Percentiles rank a stretch among this genome's conserved stretches.
phyloP scores from a whole-genome alignment of 2,113 vertebrate species.

The Tringa solitaria region DNA sequence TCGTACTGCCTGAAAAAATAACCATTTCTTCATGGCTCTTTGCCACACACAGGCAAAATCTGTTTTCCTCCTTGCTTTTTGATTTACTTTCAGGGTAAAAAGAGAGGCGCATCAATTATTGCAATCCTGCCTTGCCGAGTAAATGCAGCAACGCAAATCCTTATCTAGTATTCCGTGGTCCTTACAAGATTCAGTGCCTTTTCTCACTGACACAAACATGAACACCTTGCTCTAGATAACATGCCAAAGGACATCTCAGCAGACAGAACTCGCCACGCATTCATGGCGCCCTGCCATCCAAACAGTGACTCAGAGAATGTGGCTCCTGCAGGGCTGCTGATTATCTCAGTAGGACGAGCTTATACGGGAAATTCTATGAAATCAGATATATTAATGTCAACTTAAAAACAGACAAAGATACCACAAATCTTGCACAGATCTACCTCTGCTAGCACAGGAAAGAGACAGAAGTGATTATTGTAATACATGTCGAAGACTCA shows the following conservation, averaged over 20 bases:
- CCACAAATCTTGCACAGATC: slow-evolving; percentile 7
- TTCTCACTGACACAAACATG: background rate
- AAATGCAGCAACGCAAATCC: background rate
- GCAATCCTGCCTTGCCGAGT: background rate
- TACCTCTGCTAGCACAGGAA: background rate
- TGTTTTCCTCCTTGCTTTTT: background rate
- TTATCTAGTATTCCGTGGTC: background rate
- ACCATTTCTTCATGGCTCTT: background rate
- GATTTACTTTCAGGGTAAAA: background rate
- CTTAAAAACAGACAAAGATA: background rate
- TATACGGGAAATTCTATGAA: slow-evolving; percentile 49
- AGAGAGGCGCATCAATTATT: background rate
- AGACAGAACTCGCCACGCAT: background rate
- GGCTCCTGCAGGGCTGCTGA: slow-evolving; percentile 56
- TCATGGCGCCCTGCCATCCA: slow-evolving; percentile 35
- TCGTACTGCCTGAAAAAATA: background rate
- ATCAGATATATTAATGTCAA: slow-evolving; percentile 24
- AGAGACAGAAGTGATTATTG: background rate
- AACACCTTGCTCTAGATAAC: background rate
- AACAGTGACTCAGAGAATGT: slow-evolving; percentile 60
- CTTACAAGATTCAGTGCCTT: background rate
- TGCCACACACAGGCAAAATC: background rate
- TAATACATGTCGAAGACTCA: background rate
- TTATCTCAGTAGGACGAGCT: slow-evolving; percentile 37
- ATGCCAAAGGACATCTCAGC: background rate